Percentiles rank a stretch among this genome's conserved stretches.
These are phyloP conservation scores for Calonectris borealis DNA, from an alignment of 2,113 vertebrate species.

Conservation along the genomic window DNA sequence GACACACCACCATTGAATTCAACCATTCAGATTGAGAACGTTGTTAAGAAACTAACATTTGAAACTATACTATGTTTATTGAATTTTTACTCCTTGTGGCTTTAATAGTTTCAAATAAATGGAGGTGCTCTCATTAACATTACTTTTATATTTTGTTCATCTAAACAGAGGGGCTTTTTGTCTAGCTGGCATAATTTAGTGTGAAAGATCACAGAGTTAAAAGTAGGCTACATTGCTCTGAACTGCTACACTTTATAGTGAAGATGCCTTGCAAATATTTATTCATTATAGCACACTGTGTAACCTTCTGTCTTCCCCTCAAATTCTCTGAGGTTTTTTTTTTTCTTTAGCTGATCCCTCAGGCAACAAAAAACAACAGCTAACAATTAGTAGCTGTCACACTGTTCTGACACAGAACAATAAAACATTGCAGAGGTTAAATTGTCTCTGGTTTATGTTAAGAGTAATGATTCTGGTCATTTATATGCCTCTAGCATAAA, in stretches of 20 bases:
- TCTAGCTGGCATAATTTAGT: neutral
- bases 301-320: neutral
- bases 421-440: neutral
- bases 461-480: neutral
- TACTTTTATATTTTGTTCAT: neutral
- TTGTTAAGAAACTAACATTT: neutral
- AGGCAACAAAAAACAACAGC: neutral
- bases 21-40: neutral
- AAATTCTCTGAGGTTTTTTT: neutral
- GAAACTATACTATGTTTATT: neutral
- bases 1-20: neutral
- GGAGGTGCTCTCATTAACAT: neutral
- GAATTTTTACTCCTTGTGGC: neutral
- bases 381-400: slow-evolving; percentile 21
- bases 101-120: neutral
- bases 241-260: neutral
- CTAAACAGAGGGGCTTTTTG: neutral
- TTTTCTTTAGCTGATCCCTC: neutral
- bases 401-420: neutral
- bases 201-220: neutral
- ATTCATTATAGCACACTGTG: neutral
- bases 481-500: neutral
- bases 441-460: neutral
- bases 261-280: slow-evolving; percentile 24
- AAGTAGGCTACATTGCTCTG: neutral